Percentiles rank a stretch among this genome's conserved stretches.
Evolutionary conservation across 2,113 vertebrate genomes (phyloP).

Genomic region (Myodes glareolus): DNA sequence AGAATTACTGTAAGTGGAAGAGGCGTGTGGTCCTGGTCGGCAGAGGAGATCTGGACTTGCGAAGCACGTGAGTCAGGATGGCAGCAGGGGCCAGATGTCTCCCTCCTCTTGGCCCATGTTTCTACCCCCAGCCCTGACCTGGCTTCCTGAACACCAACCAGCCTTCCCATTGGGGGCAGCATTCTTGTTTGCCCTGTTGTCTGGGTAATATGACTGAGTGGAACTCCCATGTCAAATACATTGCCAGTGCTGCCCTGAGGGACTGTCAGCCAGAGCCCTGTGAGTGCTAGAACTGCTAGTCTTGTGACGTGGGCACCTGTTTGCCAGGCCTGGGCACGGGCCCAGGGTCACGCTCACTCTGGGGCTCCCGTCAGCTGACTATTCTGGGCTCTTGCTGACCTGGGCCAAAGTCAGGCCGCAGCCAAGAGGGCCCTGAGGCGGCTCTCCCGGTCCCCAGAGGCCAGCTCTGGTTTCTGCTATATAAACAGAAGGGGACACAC

Average conservation of each 20-base stretch:
- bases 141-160: background rate
- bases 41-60: slow-evolving; percentile 1
- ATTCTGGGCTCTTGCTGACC: slow-evolving; percentile 80
- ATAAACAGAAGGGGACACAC: slow-evolving; percentile 77
- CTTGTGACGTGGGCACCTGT: slow-evolving; percentile 82
- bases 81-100: slow-evolving; percentile 17
- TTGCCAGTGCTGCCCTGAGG: slow-evolving; percentile 66
- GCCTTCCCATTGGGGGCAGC: slow-evolving; percentile 26
- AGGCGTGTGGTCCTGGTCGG: slow-evolving; percentile 51
- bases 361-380: slow-evolving; percentile 78
- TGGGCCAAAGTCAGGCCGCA: slow-evolving; percentile 71
- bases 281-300: slow-evolving; percentile 64
- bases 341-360: slow-evolving; percentile 77
- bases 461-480: slow-evolving; percentile 76
- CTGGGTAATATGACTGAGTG: slow-evolving; percentile 44
- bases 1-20: slow-evolving; percentile 61
- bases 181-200: slow-evolving; percentile 37
- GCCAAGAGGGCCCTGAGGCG: slow-evolving; percentile 64
- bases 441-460: slow-evolving; percentile 66
- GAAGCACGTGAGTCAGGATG: slow-evolving; percentile 66
- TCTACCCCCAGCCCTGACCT: background rate
- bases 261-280: slow-evolving; percentile 75
- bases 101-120: background rate
- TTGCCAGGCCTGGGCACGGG: slow-evolving; percentile 75
- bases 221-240: slow-evolving; percentile 57